Evolutionary conservation across 2,113 vertebrate genomes (phyloP).

Genomic region (Pyxicephalus adspersus): DNA sequence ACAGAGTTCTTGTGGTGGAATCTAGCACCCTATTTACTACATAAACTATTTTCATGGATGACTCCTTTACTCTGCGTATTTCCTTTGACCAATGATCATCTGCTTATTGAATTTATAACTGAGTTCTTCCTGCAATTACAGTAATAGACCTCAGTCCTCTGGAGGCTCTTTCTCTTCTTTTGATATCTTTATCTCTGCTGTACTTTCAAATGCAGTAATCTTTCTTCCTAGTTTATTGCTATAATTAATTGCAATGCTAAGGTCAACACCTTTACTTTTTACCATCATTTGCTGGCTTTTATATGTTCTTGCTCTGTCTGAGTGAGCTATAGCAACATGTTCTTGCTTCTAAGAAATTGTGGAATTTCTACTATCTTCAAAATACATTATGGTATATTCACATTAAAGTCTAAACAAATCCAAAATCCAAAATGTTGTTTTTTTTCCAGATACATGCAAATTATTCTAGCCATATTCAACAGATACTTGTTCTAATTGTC

Average conservation of each 20-base stretch:
- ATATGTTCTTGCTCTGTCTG: background rate
- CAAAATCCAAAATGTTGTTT: too few relatives aligned
- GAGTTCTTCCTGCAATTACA: conserved; percentile 4
- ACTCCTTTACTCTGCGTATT: background rate
- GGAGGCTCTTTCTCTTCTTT: background rate
- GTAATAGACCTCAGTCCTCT: background rate
- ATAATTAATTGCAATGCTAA: conserved; percentile 16
- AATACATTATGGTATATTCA: too few relatives aligned
- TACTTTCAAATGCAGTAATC: background rate
- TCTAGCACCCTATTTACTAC: background rate
- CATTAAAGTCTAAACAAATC: too few relatives aligned
- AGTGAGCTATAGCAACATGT: background rate
- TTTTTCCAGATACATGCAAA: conserved; percentile 24
- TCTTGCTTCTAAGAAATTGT: background rate
- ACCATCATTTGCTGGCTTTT: background rate
- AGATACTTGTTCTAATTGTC: conserved; percentile 30
- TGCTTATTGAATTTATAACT: background rate
- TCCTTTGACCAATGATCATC: background rate
- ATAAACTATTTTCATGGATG: too few relatives aligned
- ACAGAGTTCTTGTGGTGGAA: background rate
- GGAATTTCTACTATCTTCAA: background rate
- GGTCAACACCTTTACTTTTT: background rate
- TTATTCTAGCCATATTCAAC: conserved; percentile 14
- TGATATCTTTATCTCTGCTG: background rate
- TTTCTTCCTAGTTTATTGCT: conserved; percentile 15